Evolutionary conservation across 2,113 vertebrate genomes (phyloP).

Genomic region (Psittacara wagleri): DNA sequence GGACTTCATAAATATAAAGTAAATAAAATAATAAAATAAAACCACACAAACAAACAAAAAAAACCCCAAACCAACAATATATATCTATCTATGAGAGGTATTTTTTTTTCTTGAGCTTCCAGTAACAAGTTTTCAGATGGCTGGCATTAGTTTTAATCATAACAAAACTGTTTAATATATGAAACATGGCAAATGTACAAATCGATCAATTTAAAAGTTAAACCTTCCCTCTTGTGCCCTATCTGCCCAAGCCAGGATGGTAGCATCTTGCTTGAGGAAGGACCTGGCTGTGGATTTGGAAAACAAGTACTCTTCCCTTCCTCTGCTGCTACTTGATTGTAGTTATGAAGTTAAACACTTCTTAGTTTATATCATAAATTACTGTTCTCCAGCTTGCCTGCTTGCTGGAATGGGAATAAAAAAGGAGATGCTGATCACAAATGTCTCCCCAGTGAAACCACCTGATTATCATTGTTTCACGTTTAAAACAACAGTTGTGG

Average conservation of each 20-base stretch:
- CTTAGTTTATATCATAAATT: not conserved
- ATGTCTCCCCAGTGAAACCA: not conserved
- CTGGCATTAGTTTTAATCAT: not conserved
- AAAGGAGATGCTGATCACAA: not conserved
- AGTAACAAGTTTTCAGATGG: not conserved
- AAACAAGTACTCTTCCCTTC: not conserved
- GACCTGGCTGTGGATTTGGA: not conserved
- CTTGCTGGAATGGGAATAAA: not conserved
- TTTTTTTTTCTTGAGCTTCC: not conserved
- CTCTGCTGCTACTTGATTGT: not conserved
- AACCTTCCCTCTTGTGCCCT: not conserved
- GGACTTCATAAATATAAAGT: not conserved
- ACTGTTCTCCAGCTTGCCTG: rapidly evolving
- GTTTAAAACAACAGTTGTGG: not conserved
- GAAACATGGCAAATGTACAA: not conserved
- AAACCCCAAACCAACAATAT: not conserved
- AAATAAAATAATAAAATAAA: not conserved
- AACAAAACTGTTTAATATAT: not conserved
- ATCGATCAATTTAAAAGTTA: not conserved
- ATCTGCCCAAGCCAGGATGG: not conserved
- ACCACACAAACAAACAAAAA: not conserved
- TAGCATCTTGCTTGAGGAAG: not conserved
- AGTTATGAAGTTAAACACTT: not conserved
- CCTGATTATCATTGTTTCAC: not conserved
- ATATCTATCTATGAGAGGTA: not conserved